Base-by-base conservation (phyloP, 2,797 vertebrate genomes). In the Tadarida brasiliensis region DNA sequence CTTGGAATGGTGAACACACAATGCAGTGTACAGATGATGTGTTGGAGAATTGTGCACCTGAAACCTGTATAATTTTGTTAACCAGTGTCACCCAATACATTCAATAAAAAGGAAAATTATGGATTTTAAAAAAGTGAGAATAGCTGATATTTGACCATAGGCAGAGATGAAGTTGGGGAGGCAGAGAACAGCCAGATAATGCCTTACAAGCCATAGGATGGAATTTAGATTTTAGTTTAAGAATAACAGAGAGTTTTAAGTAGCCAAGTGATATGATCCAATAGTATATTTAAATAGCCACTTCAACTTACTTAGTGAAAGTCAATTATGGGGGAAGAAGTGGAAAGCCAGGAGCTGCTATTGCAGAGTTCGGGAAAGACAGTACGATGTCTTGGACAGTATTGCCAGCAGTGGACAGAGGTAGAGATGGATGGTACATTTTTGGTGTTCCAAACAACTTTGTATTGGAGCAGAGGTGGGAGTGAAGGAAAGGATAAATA, bases 191-290 rank as follows among this genome's bases (percentile, higher is more conserved):
- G 49, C 4, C 14, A 71, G 35, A 81, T 30, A 81, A 44, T 71
- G 22, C 2, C 26, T 82, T 22, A 30, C 11, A 90, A 83, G 0
- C 4, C 4, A 76, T 3, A 76, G 12, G 30, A 89, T 83, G 6
- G 5, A 61, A 70, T 90, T 91, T 49, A 51, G 17, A 39, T 61
- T 91, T 94, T 81, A 80, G 86, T 87, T 74, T 4, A 74, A 28
- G 24, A 68, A 11, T 39, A 88, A 63, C 39, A 70, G 20, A 77
- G n/a, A 67, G 12, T 11, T 77, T 39, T 44, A 85, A 88, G 24
- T 5, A n/a, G 28, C 7, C 6, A 81, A 87, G 2, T n/a, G 16
- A 71, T 57, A 28, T 33, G 10, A 73, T 83, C 9, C 59, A 84
- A 9, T 33, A 16, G 2, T 83, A 11, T 89, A 35, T 56, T 88